Evolutionary conservation across 2,888 invertebrate species (phyloP).

Genomic region (Eupithecia exiguata): DNA sequence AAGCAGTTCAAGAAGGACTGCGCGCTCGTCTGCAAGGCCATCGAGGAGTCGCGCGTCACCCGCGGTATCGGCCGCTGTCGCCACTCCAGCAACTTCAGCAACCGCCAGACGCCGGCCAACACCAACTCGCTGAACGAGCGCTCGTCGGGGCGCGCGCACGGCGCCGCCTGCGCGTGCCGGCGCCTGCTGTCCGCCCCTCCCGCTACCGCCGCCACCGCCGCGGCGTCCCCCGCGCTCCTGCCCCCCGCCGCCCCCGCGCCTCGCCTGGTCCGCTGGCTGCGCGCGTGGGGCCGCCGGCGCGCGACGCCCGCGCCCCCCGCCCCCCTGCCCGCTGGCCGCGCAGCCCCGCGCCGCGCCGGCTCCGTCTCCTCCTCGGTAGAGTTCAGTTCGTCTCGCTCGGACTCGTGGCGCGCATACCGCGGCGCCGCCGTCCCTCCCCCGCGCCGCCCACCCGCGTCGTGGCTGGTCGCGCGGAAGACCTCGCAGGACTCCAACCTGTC

Average conservation of each 20-base stretch:
- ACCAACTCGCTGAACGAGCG: conserved; percentile 90
- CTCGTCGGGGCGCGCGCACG: conserved; percentile 89
- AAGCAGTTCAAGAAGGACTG: conserved; percentile 99
- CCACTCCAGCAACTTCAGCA: conserved; percentile 94
- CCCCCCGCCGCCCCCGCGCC: conserved; percentile 81
- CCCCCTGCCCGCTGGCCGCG: conserved; percentile 52
- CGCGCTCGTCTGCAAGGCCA: conserved; percentile 96
- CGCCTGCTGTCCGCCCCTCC: conserved; percentile 89
- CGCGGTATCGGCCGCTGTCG: conserved; percentile 93
- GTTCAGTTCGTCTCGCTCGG: conserved; percentile 93
- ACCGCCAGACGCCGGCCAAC: conserved; percentile 93
- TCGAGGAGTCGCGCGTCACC: conserved; percentile 96
- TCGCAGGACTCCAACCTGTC: conserved; percentile 96
- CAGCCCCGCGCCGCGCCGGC: conserved; percentile 86
- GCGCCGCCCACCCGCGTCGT: conserved; percentile 92
- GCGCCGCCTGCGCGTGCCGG: conserved; percentile 84
- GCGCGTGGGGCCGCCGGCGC: conserved; percentile 60
- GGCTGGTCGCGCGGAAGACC: conserved; percentile 95
- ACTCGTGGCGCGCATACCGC: conserved; percentile 92
- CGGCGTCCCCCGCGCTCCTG: conserved; percentile 83
- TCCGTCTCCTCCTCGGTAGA: conserved; percentile 95
- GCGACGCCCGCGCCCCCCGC: conserved; percentile 50
- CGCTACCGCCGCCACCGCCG: conserved; percentile 76
- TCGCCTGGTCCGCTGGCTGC: conserved; percentile 72
- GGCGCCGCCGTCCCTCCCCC: conserved; percentile 87